Evolutionary conservation across 1,140 invertebrate species (phyloP).

Genomic region (Periplaneta americana): DNA sequence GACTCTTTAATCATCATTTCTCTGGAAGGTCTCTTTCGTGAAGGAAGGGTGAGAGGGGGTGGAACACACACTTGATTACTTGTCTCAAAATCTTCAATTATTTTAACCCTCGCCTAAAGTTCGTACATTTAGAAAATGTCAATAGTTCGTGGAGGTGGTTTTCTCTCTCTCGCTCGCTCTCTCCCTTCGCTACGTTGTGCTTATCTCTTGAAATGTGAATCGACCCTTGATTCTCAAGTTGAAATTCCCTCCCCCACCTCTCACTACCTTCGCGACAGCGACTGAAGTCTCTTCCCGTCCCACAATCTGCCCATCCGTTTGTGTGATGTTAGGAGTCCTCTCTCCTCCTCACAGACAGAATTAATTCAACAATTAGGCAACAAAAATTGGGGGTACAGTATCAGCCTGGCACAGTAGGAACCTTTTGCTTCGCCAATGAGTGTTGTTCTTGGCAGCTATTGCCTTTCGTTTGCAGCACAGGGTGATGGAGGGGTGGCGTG

Average conservation of each 20-base stretch:
- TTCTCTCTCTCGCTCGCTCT: neutral
- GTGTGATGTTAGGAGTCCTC: neutral
- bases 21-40: neutral
- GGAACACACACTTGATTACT: neutral
- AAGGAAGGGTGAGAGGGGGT: neutral
- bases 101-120: neutral
- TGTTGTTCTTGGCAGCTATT: constrained; percentile 35
- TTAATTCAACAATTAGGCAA: constrained; percentile 37
- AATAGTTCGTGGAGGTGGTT: neutral
- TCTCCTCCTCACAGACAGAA: constrained; percentile 21
- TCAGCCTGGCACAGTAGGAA: constrained; percentile 18
- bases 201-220: neutral
- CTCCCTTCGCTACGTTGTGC: neutral
- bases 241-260: neutral
- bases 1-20: neutral
- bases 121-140: neutral
- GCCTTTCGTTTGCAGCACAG: constrained; percentile 33
- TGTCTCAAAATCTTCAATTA: neutral
- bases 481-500: constrained; percentile 16
- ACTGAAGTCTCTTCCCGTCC: neutral
- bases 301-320: neutral
- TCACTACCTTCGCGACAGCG: neutral
- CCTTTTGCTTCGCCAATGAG: too few species aligned
- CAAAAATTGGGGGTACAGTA: constrained; percentile 28
- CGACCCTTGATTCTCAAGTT: constrained; percentile 3